Conservation (phyloP, 2,113 vertebrate genomes). For the Rana temporaria region DNA sequence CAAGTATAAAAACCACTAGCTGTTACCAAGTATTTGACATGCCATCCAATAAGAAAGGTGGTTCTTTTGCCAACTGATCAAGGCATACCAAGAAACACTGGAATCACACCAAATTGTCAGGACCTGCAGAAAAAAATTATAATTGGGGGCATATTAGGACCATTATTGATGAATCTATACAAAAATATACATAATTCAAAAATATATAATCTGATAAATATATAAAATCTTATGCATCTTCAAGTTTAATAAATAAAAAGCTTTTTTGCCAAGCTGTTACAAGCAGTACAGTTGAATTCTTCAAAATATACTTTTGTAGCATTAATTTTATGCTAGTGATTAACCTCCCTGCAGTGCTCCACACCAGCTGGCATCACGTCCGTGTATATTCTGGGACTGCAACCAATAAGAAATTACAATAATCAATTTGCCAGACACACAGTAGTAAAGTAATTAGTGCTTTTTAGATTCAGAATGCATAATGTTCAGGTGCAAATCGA, state of each 20-base stretch:
- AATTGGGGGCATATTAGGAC: too few species aligned
- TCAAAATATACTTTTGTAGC: neutral
- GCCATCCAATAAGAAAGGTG: too few species aligned
- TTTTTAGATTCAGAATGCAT: constrained; percentile 35
- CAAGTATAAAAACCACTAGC: too few species aligned
- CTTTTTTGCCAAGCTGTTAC: neutral
- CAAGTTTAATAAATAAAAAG: neutral
- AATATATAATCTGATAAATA: too few species aligned
- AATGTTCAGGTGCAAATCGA: constrained; percentile 46
- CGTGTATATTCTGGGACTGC: constrained; percentile 17
- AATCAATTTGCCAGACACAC: constrained; percentile 46
- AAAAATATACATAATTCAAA: too few species aligned
- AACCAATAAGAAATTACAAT: constrained; percentile 49
- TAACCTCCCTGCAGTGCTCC: constrained; percentile 7
- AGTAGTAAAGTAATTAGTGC: constrained; percentile 41
- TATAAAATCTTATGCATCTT: too few species aligned
- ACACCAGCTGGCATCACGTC: constrained; percentile 16
- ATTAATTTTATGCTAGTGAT: neutral
- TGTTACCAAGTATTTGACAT: too few species aligned
- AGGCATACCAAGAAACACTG: too few species aligned
- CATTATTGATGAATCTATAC: too few species aligned
- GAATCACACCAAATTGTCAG: too few species aligned
- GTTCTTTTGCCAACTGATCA: too few species aligned
- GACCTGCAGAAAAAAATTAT: too few species aligned
- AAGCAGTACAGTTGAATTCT: neutral